Conservation (phyloP, 2,113 vertebrate species). For the Hylia prasina region DNA sequence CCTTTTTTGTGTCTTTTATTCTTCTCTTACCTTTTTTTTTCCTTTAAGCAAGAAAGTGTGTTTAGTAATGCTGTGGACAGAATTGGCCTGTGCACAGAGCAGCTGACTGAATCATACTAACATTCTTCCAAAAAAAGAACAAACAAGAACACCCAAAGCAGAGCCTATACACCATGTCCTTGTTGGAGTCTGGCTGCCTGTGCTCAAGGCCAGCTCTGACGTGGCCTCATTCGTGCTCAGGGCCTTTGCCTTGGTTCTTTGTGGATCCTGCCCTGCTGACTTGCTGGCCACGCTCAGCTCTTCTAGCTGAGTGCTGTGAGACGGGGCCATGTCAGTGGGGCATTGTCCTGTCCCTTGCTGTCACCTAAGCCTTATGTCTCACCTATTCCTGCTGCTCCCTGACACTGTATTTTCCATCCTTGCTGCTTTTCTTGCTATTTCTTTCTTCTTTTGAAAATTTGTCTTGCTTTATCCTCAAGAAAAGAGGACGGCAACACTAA, state of each 20-base stretch:
- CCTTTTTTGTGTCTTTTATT: neutral
- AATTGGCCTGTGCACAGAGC: neutral
- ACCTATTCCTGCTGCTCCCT: neutral
- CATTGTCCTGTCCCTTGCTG: neutral
- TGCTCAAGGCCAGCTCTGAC: neutral
- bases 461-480: neutral
- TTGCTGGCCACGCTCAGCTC: neutral
- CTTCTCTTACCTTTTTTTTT: neutral
- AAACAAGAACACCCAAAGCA: neutral
- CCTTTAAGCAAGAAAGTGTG: neutral
- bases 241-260: neutral
- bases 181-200: neutral
- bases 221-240: neutral
- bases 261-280: neutral
- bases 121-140: neutral
- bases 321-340: fast-evolving
- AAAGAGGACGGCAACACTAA: neutral
- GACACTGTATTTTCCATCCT: neutral
- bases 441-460: neutral
- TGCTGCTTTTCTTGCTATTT: neutral
- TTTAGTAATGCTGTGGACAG: neutral
- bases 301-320: neutral
- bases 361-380: neutral
- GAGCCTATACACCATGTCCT: neutral
- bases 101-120: neutral